A percentile compares a stretch with the other conserved stretches of the same genome.
Evolutionary conservation across 2,797 vertebrate genomes (phyloP).

Genomic region (Coregonus suidteri): DNA sequence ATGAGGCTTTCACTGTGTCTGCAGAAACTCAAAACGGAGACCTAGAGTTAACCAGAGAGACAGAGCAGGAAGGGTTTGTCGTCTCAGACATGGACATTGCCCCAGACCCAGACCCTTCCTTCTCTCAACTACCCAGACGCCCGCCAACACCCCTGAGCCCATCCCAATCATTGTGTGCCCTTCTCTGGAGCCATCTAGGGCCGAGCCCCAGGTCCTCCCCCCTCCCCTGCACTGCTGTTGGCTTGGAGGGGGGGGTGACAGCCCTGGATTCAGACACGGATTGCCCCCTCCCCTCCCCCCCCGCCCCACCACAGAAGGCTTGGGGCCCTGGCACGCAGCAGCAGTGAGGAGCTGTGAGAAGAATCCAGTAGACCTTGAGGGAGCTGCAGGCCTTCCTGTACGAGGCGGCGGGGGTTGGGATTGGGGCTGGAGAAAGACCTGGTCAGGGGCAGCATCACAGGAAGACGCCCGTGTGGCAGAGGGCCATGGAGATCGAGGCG

Average conservation of each 20-base stretch:
- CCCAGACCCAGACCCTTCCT: conserved; percentile 11
- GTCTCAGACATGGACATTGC: conserved; percentile 40
- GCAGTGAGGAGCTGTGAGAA: conserved; percentile 71
- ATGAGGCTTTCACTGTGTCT: conserved; percentile 27
- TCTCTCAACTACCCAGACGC: conserved; percentile 15
- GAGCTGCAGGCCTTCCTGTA: conserved; percentile 76
- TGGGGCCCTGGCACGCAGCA: conserved; percentile 61
- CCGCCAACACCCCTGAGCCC: conserved; percentile 40
- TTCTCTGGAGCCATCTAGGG: conserved; percentile 33
- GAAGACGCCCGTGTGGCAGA: conserved; percentile 70
- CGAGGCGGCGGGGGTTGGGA: conserved; percentile 46
- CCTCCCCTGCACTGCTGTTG: conserved; percentile 50
- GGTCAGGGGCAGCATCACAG: conserved; percentile 19
- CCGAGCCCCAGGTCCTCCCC: conserved; percentile 49
- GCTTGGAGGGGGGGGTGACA: conserved; percentile 81
- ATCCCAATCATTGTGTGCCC: conserved; percentile 36
- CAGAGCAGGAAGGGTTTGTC: conserved; percentile 22
- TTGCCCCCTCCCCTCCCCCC: conserved; percentile 11
- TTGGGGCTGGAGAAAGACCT: conserved; percentile 27
- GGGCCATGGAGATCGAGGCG: conserved; percentile 81
- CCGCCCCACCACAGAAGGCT: not conserved
- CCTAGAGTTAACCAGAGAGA: conserved; percentile 27
- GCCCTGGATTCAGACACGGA: conserved; percentile 83
- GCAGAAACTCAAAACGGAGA: conserved; percentile 43
- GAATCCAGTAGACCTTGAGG: conserved; percentile 68